Conservation (phyloP, 2,888 invertebrate species). For the Chrysolina haemoptera region DNA sequence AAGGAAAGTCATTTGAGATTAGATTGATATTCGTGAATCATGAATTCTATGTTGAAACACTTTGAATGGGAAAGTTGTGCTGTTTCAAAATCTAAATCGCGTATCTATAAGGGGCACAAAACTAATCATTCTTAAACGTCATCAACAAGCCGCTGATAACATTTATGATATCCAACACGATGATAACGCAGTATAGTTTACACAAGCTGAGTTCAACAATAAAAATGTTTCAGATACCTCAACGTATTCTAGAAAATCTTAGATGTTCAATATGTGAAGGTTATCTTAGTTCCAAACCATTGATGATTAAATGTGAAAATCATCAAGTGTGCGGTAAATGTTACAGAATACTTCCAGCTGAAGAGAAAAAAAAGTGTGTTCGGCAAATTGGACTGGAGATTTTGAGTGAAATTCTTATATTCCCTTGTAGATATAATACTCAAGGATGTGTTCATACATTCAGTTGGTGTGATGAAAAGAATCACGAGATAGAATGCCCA, state of each 20-base stretch:
- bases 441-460: conserved; percentile 57
- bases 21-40: too few species aligned
- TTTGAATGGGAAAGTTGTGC: neutral
- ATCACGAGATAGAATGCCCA: conserved; percentile 58
- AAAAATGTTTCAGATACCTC: conserved; percentile 58
- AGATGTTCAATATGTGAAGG: conserved; percentile 58
- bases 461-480: conserved; percentile 54
- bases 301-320: conserved; percentile 51
- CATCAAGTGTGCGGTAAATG: conserved; percentile 62
- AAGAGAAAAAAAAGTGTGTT: conserved; percentile 55
- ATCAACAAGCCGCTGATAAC: conserved; percentile 8
- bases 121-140: neutral
- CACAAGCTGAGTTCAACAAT: conserved; percentile 7
- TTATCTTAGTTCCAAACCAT: conserved; percentile 57
- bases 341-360: conserved; percentile 57
- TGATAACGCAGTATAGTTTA: conserved; percentile 35
- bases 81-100: neutral
- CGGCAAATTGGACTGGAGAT: conserved; percentile 59
- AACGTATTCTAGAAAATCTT: conserved; percentile 54
- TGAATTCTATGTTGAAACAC: neutral
- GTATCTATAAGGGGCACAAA: neutral
- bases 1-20: too few species aligned
- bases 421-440: conserved; percentile 57
- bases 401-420: conserved; percentile 55
- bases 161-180: conserved; percentile 16